Evolutionary conservation across 2,888 invertebrate genomes (phyloP).

Genomic region (Yponomeuta plumbellus): DNA sequence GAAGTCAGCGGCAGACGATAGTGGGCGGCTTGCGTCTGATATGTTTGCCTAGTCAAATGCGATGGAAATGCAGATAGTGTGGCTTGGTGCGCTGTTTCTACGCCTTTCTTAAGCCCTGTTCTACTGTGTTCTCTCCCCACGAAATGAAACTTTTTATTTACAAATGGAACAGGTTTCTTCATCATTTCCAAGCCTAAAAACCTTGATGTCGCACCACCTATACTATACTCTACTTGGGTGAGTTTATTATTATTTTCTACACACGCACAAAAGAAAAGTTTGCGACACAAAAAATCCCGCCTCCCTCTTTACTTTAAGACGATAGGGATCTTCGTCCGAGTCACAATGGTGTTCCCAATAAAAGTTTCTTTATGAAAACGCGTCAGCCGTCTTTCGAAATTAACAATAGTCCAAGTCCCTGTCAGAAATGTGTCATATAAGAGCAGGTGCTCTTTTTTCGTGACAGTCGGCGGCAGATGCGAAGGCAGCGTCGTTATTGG

Average conservation of each 20-base stretch:
- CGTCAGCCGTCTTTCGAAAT: slow-evolving; percentile 31
- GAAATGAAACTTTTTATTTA: background rate
- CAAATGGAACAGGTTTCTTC: background rate
- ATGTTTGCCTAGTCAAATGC: slow-evolving; percentile 74
- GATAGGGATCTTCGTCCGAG: slow-evolving; percentile 13
- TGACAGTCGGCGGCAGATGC: slow-evolving; percentile 48
- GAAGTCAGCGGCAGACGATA: slow-evolving; percentile 58
- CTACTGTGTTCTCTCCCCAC: background rate
- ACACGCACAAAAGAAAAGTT: background rate
- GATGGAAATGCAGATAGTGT: slow-evolving; percentile 60
- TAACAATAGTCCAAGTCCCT: slow-evolving; percentile 49
- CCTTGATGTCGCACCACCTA: background rate
- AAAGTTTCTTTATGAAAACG: slow-evolving; percentile 27
- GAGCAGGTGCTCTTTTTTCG: slow-evolving; percentile 48
- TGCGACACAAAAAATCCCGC: slow-evolving; percentile 11
- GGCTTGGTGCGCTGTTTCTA: slow-evolving; percentile 32
- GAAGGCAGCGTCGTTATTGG: slow-evolving; percentile 62
- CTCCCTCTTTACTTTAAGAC: slow-evolving; percentile 11
- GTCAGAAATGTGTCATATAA: slow-evolving; percentile 56
- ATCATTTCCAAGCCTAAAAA: background rate
- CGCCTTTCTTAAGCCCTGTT: slow-evolving; percentile 22
- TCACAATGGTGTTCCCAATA: slow-evolving; percentile 26
- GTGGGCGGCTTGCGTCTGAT: slow-evolving; percentile 51
- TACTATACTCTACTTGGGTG: background rate
- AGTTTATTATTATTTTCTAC: background rate